Conservation (phyloP, 2,797 vertebrate genomes). For the Karalla daura region DNA sequence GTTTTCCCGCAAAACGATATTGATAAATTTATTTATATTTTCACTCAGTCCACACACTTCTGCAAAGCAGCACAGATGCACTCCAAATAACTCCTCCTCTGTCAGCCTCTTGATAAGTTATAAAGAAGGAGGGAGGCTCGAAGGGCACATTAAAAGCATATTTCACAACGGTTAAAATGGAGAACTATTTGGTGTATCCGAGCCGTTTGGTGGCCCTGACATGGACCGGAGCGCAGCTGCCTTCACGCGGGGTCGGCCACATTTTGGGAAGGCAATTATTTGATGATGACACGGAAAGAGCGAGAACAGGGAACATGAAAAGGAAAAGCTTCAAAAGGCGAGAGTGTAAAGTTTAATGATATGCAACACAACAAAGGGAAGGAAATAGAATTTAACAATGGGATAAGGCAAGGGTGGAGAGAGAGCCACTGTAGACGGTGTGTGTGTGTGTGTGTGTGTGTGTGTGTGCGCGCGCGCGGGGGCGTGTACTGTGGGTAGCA, state of each 20-base stretch:
- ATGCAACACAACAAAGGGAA: constrained; percentile 67
- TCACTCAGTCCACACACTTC: too few relatives aligned
- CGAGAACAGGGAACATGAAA: constrained; percentile 50
- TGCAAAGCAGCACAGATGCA: neutral
- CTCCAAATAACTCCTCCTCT: neutral
- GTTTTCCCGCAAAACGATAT: too few relatives aligned
- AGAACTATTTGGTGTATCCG: neutral
- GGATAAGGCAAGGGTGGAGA: constrained; percentile 26
- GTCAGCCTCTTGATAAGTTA: neutral
- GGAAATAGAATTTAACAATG: constrained; percentile 46
- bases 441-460: neutral
- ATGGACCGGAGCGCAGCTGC: constrained; percentile 4
- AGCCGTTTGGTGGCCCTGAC: neutral
- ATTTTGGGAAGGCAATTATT: constrained; percentile 56
- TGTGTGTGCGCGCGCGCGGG: neutral
- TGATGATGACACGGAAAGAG: constrained; percentile 42
- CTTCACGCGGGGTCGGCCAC: constrained; percentile 3
- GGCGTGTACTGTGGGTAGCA: constrained; percentile 11
- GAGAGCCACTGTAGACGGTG: neutral
- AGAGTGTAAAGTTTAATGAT: constrained; percentile 61
- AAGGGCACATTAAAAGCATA: neutral
- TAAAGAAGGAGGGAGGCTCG: too few relatives aligned
- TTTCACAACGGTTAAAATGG: neutral
- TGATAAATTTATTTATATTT: too few relatives aligned
- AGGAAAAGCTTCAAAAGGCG: constrained; percentile 55